These are phyloP conservation scores for Boleophthalmus pectinirostris DNA, from an alignment of 2,113 vertebrate genomes.

Conservation along the genomic window DNA sequence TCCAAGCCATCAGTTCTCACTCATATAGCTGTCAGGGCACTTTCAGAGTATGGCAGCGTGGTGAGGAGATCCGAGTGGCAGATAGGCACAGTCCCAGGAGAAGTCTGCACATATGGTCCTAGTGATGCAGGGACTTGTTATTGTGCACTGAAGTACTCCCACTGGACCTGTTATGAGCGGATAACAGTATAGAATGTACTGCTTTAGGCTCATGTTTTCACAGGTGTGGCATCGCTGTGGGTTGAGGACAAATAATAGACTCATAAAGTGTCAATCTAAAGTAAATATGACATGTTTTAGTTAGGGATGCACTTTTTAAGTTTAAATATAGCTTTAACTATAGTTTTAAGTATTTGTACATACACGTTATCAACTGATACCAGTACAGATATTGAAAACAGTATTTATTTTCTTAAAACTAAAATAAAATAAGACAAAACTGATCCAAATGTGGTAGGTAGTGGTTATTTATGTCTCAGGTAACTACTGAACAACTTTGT, in stretches of 20 bases:
- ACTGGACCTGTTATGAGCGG: slow-evolving; percentile 67
- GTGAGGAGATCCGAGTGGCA: slow-evolving; percentile 44
- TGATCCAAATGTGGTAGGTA: too few relatives aligned
- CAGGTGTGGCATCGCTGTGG: background rate
- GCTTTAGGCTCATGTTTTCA: slow-evolving; percentile 50
- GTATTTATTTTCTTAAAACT: too few relatives aligned
- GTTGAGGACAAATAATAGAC: slow-evolving; percentile 29
- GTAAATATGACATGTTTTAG: background rate
- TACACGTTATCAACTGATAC: too few relatives aligned
- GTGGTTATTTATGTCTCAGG: too few relatives aligned
- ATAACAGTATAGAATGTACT: slow-evolving; percentile 64
- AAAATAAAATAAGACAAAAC: too few relatives aligned
- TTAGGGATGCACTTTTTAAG: too few relatives aligned
- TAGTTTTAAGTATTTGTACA: too few relatives aligned
- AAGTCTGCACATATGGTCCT: slow-evolving; percentile 70
- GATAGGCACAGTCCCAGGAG: slow-evolving; percentile 52
- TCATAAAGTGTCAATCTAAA: background rate
- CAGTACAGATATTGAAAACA: too few relatives aligned
- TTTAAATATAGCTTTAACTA: too few relatives aligned
- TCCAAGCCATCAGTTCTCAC: slow-evolving; percentile 19
- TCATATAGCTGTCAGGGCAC: slow-evolving; percentile 51
- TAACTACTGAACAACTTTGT: too few relatives aligned
- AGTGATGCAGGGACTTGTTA: slow-evolving; percentile 68
- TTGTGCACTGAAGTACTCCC: slow-evolving; percentile 63
- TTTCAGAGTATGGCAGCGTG: slow-evolving; percentile 51